phyloP scores from a whole-genome alignment of 2,113 vertebrate genomes.

The Canis aureus region DNA sequence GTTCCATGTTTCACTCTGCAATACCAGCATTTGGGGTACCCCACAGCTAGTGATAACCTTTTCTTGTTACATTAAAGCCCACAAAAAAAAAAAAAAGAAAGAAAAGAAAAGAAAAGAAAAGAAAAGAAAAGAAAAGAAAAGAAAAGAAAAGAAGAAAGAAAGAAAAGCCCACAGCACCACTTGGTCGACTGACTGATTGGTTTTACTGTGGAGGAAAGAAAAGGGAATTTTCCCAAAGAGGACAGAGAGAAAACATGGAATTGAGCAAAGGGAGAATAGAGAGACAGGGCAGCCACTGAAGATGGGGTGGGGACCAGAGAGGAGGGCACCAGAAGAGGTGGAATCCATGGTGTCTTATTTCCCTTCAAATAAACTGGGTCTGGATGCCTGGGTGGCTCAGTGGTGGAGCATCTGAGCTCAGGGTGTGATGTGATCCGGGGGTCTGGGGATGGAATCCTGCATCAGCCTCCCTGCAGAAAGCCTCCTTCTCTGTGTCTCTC shows the following conservation, averaged over 20 bases:
- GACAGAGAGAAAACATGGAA: background rate
- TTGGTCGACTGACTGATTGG: constrained; percentile 70
- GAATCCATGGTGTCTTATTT: background rate
- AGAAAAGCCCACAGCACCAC: background rate
- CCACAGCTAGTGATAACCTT: constrained; percentile 73
- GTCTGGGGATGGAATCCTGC: no score
- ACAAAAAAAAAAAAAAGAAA: no score
- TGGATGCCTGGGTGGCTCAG: no score
- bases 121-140: no score
- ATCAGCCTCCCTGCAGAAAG: no score
- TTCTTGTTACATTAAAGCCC: constrained; percentile 61
- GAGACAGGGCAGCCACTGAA: background rate
- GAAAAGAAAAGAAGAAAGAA: no score
- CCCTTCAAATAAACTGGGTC: constrained; percentile 50
- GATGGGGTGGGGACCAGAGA: background rate
- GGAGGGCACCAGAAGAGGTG: background rate
- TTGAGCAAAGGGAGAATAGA: background rate
- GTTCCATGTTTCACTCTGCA: constrained; percentile 33
- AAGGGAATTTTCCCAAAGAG: background rate
- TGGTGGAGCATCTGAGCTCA: no score
- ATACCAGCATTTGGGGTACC: constrained; percentile 46
- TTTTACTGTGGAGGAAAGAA: constrained; percentile 51
- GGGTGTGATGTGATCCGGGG: no score
- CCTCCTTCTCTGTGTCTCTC: no score
- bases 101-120: no score